Conservation (phyloP, 2,888 invertebrate species). For the Theodoxus fluviatilis region DNA sequence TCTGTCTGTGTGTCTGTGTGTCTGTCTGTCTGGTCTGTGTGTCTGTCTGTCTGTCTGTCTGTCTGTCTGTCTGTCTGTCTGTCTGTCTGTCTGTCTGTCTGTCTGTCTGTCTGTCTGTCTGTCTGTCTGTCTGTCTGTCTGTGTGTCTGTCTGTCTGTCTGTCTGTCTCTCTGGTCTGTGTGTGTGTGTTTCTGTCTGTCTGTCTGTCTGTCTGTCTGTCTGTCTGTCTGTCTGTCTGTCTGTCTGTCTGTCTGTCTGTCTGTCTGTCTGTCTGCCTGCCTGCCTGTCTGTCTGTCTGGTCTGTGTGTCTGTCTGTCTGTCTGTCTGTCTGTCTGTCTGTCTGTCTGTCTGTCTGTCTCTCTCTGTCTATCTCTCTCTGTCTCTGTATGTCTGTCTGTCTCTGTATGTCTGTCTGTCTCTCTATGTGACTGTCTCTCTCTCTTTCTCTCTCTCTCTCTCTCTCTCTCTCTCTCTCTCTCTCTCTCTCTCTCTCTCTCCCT, state of each 20-base stretch:
- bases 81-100: too few species aligned
- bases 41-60: too few species aligned
- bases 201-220: not conserved
- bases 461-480: slow-evolving; percentile 18
- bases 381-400: not conserved
- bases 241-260: not conserved
- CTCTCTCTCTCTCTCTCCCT: slow-evolving; percentile 19
- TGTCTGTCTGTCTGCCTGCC: too few species aligned
- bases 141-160: not conserved
- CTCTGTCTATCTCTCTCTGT: not conserved
- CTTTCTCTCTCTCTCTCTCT: not conserved
- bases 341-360: slow-evolving; percentile 5
- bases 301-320: too few species aligned
- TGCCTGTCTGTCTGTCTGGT: too few species aligned
- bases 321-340: too few species aligned
- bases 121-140: too few species aligned
- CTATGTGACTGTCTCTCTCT: not conserved
- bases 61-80: too few species aligned
- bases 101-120: too few species aligned
- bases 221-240: not conserved
- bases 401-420: not conserved
- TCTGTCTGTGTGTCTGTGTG: too few species aligned
- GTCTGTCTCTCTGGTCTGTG: not conserved
- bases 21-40: too few species aligned
- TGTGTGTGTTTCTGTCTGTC: not conserved